These are phyloP conservation scores for Aspidiotus rigidus DNA, from an alignment of 2,888 invertebrate genomes.

Conservation along the genomic window DNA sequence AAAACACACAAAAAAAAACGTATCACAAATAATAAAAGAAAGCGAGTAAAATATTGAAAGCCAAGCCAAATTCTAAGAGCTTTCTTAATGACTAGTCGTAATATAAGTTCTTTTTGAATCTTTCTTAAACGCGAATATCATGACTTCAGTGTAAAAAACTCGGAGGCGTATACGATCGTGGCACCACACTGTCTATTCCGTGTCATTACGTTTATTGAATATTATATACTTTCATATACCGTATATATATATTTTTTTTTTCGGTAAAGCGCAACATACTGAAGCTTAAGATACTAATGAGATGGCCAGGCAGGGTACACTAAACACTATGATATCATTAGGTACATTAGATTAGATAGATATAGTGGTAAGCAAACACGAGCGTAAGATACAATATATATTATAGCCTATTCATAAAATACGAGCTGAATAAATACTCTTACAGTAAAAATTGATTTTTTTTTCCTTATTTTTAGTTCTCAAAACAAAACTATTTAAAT, in stretches of 20 bases:
- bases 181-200: slow-evolving; percentile 1
- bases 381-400: slow-evolving; percentile 31
- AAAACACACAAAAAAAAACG: background rate
- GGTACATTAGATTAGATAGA: slow-evolving; percentile 30
- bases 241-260: too few relatives aligned
- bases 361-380: slow-evolving; percentile 33
- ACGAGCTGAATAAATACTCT: slow-evolving; percentile 14
- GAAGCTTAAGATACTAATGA: slow-evolving; percentile 41
- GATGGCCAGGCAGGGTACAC: slow-evolving; percentile 40
- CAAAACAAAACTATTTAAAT: slow-evolving; percentile 8
- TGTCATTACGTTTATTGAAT: background rate
- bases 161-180: background rate
- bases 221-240: background rate
- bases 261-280: slow-evolving; percentile 36
- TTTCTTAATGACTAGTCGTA: too few relatives aligned
- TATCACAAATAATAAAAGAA: background rate
- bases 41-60: too few relatives aligned
- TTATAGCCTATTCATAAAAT: background rate
- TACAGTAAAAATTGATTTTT: background rate
- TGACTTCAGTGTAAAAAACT: too few relatives aligned
- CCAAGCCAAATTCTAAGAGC: too few relatives aligned
- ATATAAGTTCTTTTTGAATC: too few relatives aligned
- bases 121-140: too few relatives aligned
- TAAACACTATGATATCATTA: slow-evolving; percentile 30
- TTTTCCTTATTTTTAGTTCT: background rate